Percentiles rank a stretch among this genome's conserved stretches.
phyloP scores from a whole-genome alignment of 2,113 vertebrate species.

The Oreochromis spilurus region DNA sequence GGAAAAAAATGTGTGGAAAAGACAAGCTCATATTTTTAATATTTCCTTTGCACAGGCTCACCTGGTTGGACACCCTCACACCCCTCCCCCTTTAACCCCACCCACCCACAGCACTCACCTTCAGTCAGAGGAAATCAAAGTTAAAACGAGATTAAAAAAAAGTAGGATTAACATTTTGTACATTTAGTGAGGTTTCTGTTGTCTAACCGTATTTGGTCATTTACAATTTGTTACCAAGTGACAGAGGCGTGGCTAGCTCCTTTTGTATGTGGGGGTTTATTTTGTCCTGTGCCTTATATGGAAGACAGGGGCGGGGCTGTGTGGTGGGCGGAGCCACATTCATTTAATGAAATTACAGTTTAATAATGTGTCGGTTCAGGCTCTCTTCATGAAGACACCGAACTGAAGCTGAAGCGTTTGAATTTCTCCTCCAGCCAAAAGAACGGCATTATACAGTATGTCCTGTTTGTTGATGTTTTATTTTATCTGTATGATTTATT shows the following conservation, averaged over 20 bases:
- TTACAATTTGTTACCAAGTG: slow-evolving; percentile 75
- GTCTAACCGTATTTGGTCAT: slow-evolving; percentile 79
- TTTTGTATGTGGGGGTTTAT: slow-evolving; percentile 85
- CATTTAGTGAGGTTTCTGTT: slow-evolving; percentile 84
- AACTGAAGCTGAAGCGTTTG: slow-evolving; percentile 65
- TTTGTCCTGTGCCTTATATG: slow-evolving; percentile 98
- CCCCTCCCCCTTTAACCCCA: neutral
- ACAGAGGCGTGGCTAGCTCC: slow-evolving; percentile 77
- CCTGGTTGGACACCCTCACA: slow-evolving; percentile 35
- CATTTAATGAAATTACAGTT: slow-evolving; percentile 68
- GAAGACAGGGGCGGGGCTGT: slow-evolving; percentile 81
- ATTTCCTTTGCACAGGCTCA: slow-evolving; percentile 59
- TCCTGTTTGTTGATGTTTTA: slow-evolving; percentile 63
- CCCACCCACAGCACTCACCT: slow-evolving; percentile 50
- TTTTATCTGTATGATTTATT: slow-evolving; percentile 64
- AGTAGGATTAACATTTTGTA: slow-evolving; percentile 91
- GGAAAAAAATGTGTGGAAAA: slow-evolving; percentile 57
- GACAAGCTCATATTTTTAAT: slow-evolving; percentile 67
- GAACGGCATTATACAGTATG: slow-evolving; percentile 64
- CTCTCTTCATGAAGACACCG: slow-evolving; percentile 3
- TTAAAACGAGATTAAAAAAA: slow-evolving; percentile 53
- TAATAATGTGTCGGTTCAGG: slow-evolving; percentile 54
- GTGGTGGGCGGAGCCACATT: slow-evolving; percentile 65
- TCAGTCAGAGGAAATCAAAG: slow-evolving; percentile 74
- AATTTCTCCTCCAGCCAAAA: slow-evolving; percentile 75